Evolutionary conservation across 2,888 invertebrate species (phyloP), one percentile per base, ranked within the genome.

Genomic region (Chymomyza fuscimana): DNA sequence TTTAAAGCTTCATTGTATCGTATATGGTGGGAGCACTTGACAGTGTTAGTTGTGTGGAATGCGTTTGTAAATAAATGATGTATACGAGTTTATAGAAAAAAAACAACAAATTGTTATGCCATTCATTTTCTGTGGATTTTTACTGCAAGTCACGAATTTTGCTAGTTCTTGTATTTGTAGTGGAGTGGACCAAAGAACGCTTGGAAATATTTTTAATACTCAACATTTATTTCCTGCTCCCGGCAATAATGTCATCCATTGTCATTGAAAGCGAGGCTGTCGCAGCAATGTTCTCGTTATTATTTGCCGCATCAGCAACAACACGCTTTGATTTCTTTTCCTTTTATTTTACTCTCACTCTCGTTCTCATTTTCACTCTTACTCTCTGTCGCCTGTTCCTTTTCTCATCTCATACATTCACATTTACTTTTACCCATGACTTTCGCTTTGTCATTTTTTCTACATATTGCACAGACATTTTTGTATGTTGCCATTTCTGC

Each of bases 121-220:
- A 22, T 54, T 6, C 7, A n/a, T 19, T 15, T 54, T 54, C 12
- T 54, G 19, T 54, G 19, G 19, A 16, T 22, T 54, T 54, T 15
- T 15, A 54, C 54, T n/a, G 54, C n/a, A 54, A 54, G 16, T 54
- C 54, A 54, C 54, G n/a, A 16, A 10, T n/a, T 54, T 54, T 5
- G 16, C 16, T 7, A 19, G 7, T 54, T 54, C 6, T 54, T 54
- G 32, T 32, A 7, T 32, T 32, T 7, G 59, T 52, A 36, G 19
- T 60, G 52, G 32, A 51, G 25, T 62, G 4, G n/a, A 25, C 25
- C 36, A 36, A 54, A 62, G 16, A 32, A n/a, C 16, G n/a, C 50
- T 54, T 54, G 16, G 68, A 69, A 29, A 54, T 32, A 65, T 40
- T 62, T 71, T 58, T 52, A 72, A 76, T 71, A 58, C 54, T 50